Evolutionary conservation across 2,888 invertebrate species (phyloP).

Genomic region (Petrolisthes manimaculis): DNA sequence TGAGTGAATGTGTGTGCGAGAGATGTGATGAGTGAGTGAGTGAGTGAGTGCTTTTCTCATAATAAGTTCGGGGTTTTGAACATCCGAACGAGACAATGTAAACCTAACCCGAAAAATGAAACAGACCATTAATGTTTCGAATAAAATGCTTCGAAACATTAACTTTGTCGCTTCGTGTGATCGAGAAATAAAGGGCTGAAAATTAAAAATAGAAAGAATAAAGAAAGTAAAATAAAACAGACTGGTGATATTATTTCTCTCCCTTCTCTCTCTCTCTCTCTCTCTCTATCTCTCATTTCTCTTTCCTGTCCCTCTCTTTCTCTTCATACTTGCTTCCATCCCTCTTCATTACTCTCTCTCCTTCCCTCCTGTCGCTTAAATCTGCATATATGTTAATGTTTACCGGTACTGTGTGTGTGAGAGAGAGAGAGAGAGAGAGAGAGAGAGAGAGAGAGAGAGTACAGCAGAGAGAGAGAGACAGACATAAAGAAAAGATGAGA

Average conservation of each 20-base stretch:
- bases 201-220: no score
- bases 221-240: no score
- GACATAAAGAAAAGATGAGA: background rate
- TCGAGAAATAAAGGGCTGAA: no score
- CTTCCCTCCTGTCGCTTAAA: background rate
- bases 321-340: background rate
- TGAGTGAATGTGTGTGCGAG: no score
- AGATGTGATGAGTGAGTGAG: no score
- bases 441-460: constrained; percentile 20
- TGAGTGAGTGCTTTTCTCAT: no score
- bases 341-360: background rate
- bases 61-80: no score
- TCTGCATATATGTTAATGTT: background rate
- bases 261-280: background rate
- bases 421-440: constrained; percentile 8
- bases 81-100: no score
- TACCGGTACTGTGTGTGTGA: background rate
- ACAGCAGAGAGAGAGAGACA: constrained; percentile 9
- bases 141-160: no score
- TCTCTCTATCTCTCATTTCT: background rate
- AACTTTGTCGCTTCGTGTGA: no score
- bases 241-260: background rate
- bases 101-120: no score
- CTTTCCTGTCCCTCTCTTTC: background rate
- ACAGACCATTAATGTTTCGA: no score